These are phyloP conservation scores for Vicugna pacos DNA, from an alignment of 2,113 vertebrate genomes.

Conservation along the genomic window DNA sequence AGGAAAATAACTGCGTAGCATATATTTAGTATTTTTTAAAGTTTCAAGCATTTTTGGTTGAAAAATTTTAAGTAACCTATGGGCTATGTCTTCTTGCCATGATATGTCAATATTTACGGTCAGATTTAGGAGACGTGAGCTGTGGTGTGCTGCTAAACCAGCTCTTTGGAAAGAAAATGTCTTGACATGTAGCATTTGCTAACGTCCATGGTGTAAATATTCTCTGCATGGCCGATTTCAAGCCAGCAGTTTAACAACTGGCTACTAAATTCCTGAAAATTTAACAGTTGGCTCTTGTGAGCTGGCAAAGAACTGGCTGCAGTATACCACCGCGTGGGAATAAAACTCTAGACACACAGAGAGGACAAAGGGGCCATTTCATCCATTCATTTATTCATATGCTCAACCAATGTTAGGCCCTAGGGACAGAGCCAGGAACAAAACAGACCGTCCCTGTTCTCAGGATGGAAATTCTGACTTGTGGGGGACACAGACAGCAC, in stretches of 20 bases:
- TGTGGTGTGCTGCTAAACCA: background rate
- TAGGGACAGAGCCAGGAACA: background rate
- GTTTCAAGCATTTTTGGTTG: background rate
- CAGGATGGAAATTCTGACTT: background rate
- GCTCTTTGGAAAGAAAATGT: background rate
- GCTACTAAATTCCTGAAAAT: slow-evolving; percentile 16
- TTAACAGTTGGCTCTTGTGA: background rate
- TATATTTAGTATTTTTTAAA: background rate
- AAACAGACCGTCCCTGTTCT: background rate
- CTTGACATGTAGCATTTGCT: slow-evolving; percentile 11
- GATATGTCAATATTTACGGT: background rate
- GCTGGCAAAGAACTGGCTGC: background rate
- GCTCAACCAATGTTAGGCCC: background rate
- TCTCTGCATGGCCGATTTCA: background rate
- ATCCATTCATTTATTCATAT: background rate
- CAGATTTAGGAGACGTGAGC: background rate
- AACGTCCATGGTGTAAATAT: background rate
- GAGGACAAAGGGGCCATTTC: background rate
- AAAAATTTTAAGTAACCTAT: background rate
- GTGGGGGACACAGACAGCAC: background rate
- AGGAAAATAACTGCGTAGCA: background rate
- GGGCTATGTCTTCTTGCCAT: background rate
- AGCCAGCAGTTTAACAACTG: slow-evolving; percentile 37
- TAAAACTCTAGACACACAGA: background rate
- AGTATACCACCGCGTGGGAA: background rate